These are phyloP conservation scores for Ectemnius continuus DNA, from an alignment of 2,888 invertebrate genomes.

Conservation along the genomic window DNA sequence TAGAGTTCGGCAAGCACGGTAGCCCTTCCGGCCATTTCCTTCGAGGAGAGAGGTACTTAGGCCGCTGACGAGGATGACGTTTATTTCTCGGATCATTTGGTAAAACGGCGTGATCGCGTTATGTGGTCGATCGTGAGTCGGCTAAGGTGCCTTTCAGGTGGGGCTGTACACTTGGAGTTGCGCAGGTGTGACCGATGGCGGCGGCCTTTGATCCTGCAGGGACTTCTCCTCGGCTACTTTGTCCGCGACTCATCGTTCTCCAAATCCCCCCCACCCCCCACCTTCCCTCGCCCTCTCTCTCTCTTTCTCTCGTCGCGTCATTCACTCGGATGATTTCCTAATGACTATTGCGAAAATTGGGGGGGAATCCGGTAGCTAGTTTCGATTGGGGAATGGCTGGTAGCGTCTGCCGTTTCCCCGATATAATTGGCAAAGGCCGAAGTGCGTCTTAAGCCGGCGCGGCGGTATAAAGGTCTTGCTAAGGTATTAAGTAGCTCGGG, in stretches of 20 bases:
- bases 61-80: too few relatives aligned
- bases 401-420: neutral
- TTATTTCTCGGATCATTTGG: too few relatives aligned
- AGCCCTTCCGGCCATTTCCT: neutral
- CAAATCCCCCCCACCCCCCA: constrained; percentile 43
- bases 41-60: neutral
- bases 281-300: constrained; percentile 60
- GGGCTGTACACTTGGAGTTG: constrained; percentile 73
- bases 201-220: constrained; percentile 75
- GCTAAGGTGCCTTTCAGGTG: constrained; percentile 61
- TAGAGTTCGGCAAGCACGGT: neutral
- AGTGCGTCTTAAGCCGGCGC: neutral
- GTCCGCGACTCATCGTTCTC: constrained; percentile 66
- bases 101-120: constrained; percentile 2
- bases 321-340: constrained; percentile 61
- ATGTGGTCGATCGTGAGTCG: constrained; percentile 1
- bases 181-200: constrained; percentile 78
- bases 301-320: constrained; percentile 56
- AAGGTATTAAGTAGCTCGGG: constrained; percentile 7
- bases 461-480: constrained; percentile 4
- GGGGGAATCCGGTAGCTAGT: constrained; percentile 28
- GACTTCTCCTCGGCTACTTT: constrained; percentile 72
- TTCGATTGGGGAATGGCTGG: neutral
- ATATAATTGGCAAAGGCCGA: too few relatives aligned
- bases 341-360: constrained; percentile 58